Base-by-base conservation (phyloP, 2,888 invertebrate species). In the Drosophila nigritarsus region DNA sequence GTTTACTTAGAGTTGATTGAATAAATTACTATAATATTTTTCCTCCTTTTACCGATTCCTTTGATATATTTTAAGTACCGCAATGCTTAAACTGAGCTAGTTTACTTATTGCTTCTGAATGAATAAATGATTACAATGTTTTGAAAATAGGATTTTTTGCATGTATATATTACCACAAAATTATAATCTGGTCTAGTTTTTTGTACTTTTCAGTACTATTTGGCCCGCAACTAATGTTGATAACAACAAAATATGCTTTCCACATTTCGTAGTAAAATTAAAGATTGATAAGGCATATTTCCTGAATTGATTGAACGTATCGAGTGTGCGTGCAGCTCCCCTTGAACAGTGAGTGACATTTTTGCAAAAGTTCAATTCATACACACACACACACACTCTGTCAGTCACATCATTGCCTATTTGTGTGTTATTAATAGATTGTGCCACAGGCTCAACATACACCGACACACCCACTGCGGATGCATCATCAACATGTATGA, bases 401-500 rank as follows among this genome's bases (percentile, higher is more conserved):
- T 24, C 53, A 40, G 18, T 13, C 13, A n/a, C 50, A 18, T 30
- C 27, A n/a, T 34, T 42, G 40, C 53, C 69, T 58, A 74, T 65
- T 70, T 65, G 63, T 64, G 11, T n/a, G 34, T 65, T 60, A 80
- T 83, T 71, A 83, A 83, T 82, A 82, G 81, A 55, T 7, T 63
- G 58, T 56, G 55, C 9, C 29, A 15, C 36, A 32, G 51, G n/a
- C 38, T 59, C 42, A 42, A 58, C 40, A 36, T 34, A 29, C 36
- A 20, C 27, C 15, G n/a, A 15, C 30, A 53, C 32, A 51, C 3
- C 51, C 51, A 29, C 51, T 13, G 13, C 20, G 53, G 20, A 34
- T 34, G 53, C 53, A 53, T 34, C 53, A 51, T 51, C 42, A 36
- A 36, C 34, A 20, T 4, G 15, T 6, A 59, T 66, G 76, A 76